Conservation (phyloP, 1,140 invertebrate species). For the Bombus confusus region DNA sequence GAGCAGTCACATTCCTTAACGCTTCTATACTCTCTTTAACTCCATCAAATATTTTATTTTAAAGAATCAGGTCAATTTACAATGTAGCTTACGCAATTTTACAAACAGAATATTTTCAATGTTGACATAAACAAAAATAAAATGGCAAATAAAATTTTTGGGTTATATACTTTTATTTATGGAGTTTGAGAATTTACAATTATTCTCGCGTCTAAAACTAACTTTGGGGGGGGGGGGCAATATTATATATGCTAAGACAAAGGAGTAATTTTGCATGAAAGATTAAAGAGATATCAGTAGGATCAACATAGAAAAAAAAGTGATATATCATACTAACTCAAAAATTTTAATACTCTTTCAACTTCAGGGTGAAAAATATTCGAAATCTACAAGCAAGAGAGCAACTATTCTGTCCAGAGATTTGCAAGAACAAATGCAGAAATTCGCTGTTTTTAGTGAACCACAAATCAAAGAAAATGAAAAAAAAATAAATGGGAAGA, state of each 20-base stretch:
- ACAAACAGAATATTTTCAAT: too few relatives aligned
- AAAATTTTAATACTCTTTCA: background rate
- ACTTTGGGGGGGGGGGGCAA: too few relatives aligned
- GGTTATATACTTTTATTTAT: too few relatives aligned
- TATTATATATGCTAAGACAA: too few relatives aligned
- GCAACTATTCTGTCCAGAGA: background rate
- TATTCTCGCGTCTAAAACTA: too few relatives aligned
- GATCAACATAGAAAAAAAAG: background rate
- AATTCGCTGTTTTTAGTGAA: background rate
- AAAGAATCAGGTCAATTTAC: background rate
- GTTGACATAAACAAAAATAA: too few relatives aligned
- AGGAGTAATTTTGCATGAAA: too few relatives aligned
- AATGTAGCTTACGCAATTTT: background rate
- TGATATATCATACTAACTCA: background rate
- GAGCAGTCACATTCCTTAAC: background rate
- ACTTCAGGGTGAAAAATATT: background rate
- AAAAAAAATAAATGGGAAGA: background rate
- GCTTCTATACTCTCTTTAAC: background rate
- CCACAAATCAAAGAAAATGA: background rate
- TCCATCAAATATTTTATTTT: background rate
- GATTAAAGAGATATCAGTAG: too few relatives aligned
- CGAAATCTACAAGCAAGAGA: too few relatives aligned
- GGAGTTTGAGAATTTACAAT: too few relatives aligned
- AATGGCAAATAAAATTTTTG: too few relatives aligned
- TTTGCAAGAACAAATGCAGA: too few relatives aligned